phyloP scores from a whole-genome alignment of 2,797 vertebrate genomes.

The Coilia nasus region DNA sequence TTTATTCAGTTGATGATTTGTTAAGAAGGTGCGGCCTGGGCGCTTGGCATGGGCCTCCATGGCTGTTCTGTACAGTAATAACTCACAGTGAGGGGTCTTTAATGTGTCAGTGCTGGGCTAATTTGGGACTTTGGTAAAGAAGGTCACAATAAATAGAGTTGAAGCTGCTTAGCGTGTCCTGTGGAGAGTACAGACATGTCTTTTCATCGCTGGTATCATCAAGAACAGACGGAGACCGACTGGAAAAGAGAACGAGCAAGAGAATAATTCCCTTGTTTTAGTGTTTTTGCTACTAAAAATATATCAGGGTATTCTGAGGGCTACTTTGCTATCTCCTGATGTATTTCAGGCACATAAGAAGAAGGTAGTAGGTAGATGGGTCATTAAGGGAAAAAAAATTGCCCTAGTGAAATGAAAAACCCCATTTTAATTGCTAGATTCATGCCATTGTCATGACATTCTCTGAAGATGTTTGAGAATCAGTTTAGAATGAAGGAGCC shows the following conservation, averaged over 20 bases:
- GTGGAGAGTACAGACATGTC: slow-evolving; percentile 62
- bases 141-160: slow-evolving; percentile 59
- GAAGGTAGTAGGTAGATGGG: slow-evolving; percentile 60
- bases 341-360: slow-evolving; percentile 61
- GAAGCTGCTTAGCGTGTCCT: slow-evolving; percentile 50
- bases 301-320: slow-evolving; percentile 68
- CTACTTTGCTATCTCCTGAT: slow-evolving; percentile 73
- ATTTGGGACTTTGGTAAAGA: slow-evolving; percentile 60
- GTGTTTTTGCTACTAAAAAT: slow-evolving; percentile 74
- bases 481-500: slow-evolving; percentile 45
- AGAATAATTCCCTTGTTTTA: slow-evolving; percentile 63
- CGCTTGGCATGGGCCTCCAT: slow-evolving; percentile 61
- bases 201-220: slow-evolving; percentile 69
- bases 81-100: slow-evolving; percentile 67
- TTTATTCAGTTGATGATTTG: slow-evolving; percentile 60
- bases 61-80: slow-evolving; percentile 64
- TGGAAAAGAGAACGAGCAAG: slow-evolving; percentile 63
- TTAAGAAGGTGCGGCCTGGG: slow-evolving; percentile 47
- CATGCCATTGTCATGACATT: slow-evolving; percentile 56
- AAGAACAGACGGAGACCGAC: slow-evolving; percentile 60
- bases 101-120: slow-evolving; percentile 60
- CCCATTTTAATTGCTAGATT: slow-evolving; percentile 66
- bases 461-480: slow-evolving; percentile 46
- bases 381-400: background rate
- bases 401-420: slow-evolving; percentile 30